Evolutionary conservation across 64 coral and sea anemone species (phyloP).

Genomic region (Anthopleura sola): DNA sequence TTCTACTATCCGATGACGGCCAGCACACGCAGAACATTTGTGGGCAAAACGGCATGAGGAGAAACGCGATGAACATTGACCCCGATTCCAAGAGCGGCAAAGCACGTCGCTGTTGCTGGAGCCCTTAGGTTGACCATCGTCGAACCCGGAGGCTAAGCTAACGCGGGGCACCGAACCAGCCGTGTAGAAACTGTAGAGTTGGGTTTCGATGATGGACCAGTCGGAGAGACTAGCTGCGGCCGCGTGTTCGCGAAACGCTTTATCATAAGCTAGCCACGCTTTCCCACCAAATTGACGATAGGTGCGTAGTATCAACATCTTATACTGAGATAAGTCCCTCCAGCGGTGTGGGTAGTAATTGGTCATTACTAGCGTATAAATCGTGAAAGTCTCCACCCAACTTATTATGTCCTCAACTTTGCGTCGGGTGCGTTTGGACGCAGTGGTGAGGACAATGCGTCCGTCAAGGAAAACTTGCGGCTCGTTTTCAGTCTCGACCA

Average conservation of each 20-base stretch:
- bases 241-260: conserved; percentile 30
- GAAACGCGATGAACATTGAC: conserved; percentile 4
- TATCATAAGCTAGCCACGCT: conserved; percentile 11
- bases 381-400: conserved; percentile 16
- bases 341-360: neutral
- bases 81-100: conserved; percentile 8
- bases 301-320: neutral
- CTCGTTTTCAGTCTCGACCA: neutral
- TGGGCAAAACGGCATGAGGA: conserved; percentile 18
- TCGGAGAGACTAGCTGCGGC: conserved; percentile 6
- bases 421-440: neutral
- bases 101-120: neutral
- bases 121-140: neutral
- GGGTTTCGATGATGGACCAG: conserved; percentile 12
- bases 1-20: neutral
- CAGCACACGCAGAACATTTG: conserved; percentile 1
- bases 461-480: conserved; percentile 14
- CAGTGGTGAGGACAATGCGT: neutral
- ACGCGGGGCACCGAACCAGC: neutral
- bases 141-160: neutral
- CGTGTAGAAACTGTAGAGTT: neutral
- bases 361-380: neutral
- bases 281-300: conserved; percentile 17
- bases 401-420: neutral
- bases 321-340: neutral